phyloP scores from a whole-genome alignment of 2,888 invertebrate species.

The Cotesia congregata region DNA sequence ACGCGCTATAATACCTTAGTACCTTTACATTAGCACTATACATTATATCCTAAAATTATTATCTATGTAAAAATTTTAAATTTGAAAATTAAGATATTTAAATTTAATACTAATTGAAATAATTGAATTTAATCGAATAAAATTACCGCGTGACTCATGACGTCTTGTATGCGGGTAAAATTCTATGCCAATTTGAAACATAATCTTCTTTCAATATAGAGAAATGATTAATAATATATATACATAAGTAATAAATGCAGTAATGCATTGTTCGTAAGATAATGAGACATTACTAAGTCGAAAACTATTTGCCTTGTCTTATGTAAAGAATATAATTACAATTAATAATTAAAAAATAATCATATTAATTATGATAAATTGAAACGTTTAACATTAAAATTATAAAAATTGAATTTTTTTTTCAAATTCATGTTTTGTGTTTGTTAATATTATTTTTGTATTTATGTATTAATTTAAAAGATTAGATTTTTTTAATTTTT shows the following conservation, averaged over 20 bases:
- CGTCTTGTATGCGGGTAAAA: slow-evolving; percentile 61
- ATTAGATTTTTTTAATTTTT: not conserved
- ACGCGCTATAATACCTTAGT: slow-evolving; percentile 74
- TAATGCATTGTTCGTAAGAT: not conserved
- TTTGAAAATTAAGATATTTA: too few relatives aligned
- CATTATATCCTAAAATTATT: not conserved
- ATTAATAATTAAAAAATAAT: not conserved
- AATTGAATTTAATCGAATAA: slow-evolving; percentile 2
- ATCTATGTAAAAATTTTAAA: not conserved
- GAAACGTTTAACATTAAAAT: not conserved
- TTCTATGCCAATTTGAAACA: not conserved
- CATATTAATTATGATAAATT: not conserved
- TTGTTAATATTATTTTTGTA: not conserved
- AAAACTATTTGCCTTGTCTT: not conserved
- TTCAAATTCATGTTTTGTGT: not conserved
- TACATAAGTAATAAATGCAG: not conserved
- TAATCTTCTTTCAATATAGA: not conserved
- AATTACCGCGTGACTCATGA: slow-evolving; percentile 58
- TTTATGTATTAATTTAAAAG: not conserved
- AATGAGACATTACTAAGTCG: not conserved
- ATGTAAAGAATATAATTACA: not conserved
- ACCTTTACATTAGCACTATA: slow-evolving; percentile 48
- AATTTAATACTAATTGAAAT: slow-evolving; percentile 14
- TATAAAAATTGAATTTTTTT: not conserved
- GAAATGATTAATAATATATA: not conserved